These are phyloP conservation scores for Muscina levida DNA, from an alignment of 2,888 invertebrate genomes.

Conservation along the genomic window DNA sequence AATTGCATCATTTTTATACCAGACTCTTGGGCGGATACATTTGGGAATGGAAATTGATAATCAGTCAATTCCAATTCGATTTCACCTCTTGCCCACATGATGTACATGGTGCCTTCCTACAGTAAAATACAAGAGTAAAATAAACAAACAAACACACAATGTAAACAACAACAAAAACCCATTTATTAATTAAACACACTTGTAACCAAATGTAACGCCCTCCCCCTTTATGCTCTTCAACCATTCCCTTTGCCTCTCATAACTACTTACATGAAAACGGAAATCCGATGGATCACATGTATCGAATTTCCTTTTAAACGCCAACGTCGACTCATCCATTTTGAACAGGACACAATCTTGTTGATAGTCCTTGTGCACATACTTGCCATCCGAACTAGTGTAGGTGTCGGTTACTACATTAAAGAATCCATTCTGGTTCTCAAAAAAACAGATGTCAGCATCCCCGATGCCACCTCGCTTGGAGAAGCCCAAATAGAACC, in stretches of 20 bases:
- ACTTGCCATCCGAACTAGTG: conserved; percentile 84
- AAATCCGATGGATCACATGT: conserved; percentile 88
- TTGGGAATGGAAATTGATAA: conserved; percentile 77
- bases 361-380: conserved; percentile 84
- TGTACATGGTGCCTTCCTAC: conserved; percentile 93
- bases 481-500: conserved; percentile 94
- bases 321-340: conserved; percentile 84
- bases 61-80: conserved; percentile 83
- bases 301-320: conserved; percentile 89
- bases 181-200: conserved; percentile 8
- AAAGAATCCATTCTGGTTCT: conserved; percentile 82
- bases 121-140: neutral
- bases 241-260: neutral
- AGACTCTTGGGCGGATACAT: conserved; percentile 80
- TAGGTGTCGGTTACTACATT: conserved; percentile 85
- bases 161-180: neutral
- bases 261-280: conserved; percentile 77
- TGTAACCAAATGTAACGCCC: neutral
- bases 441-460: conserved; percentile 91
- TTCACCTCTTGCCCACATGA: conserved; percentile 91
- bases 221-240: neutral
- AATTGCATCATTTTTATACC: conserved; percentile 91
- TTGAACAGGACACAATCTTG: conserved; percentile 87
- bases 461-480: conserved; percentile 86
- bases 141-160: conserved; percentile 81